A percentile compares a stretch with the other conserved stretches of the same genome.
These are phyloP conservation scores for Etia nguti DNA, from an alignment of 2,113 vertebrate species.

Conservation along the genomic window DNA sequence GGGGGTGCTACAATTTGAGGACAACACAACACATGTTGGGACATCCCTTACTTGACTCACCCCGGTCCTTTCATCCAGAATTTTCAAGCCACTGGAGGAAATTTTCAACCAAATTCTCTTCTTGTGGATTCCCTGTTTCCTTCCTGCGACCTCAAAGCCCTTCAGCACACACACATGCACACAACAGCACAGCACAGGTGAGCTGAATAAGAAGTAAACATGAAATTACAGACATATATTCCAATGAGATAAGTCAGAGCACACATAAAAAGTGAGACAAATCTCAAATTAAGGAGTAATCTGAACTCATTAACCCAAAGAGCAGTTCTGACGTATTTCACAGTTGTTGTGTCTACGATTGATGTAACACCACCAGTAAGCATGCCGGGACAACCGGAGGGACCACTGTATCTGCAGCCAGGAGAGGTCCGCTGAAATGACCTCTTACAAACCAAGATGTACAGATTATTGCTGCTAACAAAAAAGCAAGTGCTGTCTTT, in stretches of 20 bases:
- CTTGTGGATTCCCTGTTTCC: slow-evolving; percentile 72
- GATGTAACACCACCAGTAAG: background rate
- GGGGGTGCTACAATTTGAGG: background rate
- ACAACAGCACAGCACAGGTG: background rate
- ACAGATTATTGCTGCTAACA: background rate
- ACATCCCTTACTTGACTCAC: slow-evolving; percentile 36
- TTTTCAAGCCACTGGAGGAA: slow-evolving; percentile 59
- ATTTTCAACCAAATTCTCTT: slow-evolving; percentile 73
- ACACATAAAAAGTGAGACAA: background rate
- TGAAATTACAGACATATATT: background rate
- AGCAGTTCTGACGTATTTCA: background rate
- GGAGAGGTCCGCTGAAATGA: rapidly evolving
- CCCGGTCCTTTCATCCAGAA: slow-evolving; percentile 70
- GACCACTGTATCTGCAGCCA: background rate
- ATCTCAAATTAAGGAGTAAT: background rate
- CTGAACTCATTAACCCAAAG: background rate
- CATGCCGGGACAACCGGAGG: background rate
- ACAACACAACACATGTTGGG: background rate
- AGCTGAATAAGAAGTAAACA: background rate
- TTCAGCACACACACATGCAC: background rate
- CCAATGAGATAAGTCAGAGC: background rate
- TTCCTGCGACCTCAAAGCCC: slow-evolving; percentile 61
- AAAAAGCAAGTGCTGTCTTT: background rate
- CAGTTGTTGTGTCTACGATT: background rate
- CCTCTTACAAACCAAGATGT: background rate